phyloP scores from a whole-genome alignment of 1,140 invertebrate genomes.

The Pissodes strobi region DNA sequence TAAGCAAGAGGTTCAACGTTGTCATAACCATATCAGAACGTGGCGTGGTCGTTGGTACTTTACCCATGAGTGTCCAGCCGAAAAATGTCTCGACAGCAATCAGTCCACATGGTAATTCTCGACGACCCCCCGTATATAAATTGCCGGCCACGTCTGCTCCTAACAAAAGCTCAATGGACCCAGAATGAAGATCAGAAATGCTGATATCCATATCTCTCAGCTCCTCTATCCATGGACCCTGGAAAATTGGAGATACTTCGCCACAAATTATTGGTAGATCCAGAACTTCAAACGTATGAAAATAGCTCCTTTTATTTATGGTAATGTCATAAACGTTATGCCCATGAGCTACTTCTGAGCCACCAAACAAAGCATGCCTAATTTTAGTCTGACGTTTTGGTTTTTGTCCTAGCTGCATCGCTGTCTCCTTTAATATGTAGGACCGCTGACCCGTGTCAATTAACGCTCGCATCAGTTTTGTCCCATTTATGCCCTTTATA shows the following conservation, averaged over 20 bases:
- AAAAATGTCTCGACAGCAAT: constrained; percentile 50
- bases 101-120: too few relatives aligned
- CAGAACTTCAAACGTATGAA: constrained; percentile 14
- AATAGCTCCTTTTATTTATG: background rate
- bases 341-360: background rate
- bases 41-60: constrained; percentile 20
- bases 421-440: background rate
- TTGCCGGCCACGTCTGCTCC: constrained; percentile 23
- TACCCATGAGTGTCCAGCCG: too few relatives aligned
- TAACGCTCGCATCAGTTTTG: background rate
- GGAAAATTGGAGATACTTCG: constrained; percentile 6
- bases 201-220: constrained; percentile 1
- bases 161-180: too few relatives aligned
- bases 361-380: constrained; percentile 14
- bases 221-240: constrained; percentile 26
- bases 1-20: background rate
- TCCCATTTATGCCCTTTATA: constrained; percentile 32
- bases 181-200: constrained; percentile 3
- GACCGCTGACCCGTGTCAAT: constrained; percentile 1
- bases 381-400: background rate
- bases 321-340: background rate
- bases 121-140: constrained; percentile 46
- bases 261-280: constrained; percentile 33
- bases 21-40: background rate
- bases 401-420: background rate